phyloP scores from a whole-genome alignment of 2,113 vertebrate genomes.

The Progne subis region DNA sequence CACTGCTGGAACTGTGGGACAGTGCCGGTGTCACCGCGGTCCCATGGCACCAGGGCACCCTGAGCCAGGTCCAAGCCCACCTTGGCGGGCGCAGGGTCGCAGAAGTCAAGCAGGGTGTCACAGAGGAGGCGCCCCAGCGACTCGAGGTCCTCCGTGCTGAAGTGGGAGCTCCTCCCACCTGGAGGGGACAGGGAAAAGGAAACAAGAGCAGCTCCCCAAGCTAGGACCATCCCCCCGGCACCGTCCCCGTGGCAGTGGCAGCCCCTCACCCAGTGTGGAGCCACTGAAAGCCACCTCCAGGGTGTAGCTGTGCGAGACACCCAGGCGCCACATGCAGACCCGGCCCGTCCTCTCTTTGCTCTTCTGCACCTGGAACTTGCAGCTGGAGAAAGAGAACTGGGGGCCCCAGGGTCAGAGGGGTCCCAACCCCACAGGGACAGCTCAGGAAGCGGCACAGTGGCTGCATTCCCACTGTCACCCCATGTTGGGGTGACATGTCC shows the following conservation, averaged over 20 bases:
- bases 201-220: background rate
- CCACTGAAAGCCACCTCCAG: constrained; percentile 91
- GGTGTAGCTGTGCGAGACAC: constrained; percentile 91
- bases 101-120: constrained; percentile 92
- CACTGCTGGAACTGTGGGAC: constrained; percentile 66
- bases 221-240: accelerated
- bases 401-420: background rate
- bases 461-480: accelerated
- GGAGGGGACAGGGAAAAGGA: background rate
- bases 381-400: constrained; percentile 90
- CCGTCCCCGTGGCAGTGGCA: accelerated
- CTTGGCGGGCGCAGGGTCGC: constrained; percentile 86
- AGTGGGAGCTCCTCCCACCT: constrained; percentile 87
- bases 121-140: constrained; percentile 86
- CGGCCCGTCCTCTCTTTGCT: constrained; percentile 89
- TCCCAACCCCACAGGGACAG: no score
- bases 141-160: constrained; percentile 84
- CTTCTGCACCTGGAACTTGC: constrained; percentile 90
- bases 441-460: accelerated
- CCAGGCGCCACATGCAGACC: constrained; percentile 90
- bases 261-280: constrained; percentile 83
- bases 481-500: accelerated
- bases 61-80: constrained; percentile 38
- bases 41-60: accelerated
- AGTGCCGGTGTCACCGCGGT: accelerated